Conservation (phyloP, 1,140 invertebrate genomes). For the Matsumurasca onukii region DNA sequence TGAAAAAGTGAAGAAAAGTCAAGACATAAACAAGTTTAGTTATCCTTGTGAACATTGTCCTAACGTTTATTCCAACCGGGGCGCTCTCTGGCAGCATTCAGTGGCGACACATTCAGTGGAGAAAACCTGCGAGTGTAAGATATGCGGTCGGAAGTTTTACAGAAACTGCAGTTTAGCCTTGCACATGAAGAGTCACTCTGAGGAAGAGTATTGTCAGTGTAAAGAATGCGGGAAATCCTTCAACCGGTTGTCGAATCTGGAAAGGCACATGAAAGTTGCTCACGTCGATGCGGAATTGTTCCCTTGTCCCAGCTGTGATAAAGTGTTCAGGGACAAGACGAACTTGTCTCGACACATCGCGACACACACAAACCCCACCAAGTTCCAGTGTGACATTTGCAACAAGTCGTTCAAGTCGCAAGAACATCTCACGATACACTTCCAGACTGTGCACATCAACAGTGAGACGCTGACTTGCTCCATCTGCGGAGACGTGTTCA, state of each 20-base stretch:
- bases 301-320: conserved; percentile 35
- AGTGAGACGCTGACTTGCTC: conserved; percentile 14
- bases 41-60: conserved; percentile 40
- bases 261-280: conserved; percentile 36
- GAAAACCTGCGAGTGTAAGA: conserved; percentile 40
- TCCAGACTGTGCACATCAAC: conserved; percentile 21
- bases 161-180: conserved; percentile 42
- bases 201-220: conserved; percentile 39
- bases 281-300: conserved; percentile 29
- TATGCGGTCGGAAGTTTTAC: conserved; percentile 41
- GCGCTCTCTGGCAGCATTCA: conserved; percentile 40
- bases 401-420: conserved; percentile 17
- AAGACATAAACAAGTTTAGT: conserved; percentile 18
- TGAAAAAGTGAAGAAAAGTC: conserved; percentile 2
- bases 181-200: conserved; percentile 42
- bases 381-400: conserved; percentile 28
- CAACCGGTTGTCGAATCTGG: conserved; percentile 35
- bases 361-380: conserved; percentile 16
- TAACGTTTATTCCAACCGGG: conserved; percentile 38
- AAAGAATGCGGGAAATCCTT: conserved; percentile 38
- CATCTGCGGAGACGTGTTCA: conserved; percentile 13
- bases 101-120: conserved; percentile 38
- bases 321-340: conserved; percentile 33
- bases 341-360: conserved; percentile 29
- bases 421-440: conserved; percentile 7